A percentile compares a stretch with the other conserved stretches of the same genome.
Evolutionary conservation across 1,140 invertebrate species (phyloP).

Genomic region (Tribolium madens): DNA sequence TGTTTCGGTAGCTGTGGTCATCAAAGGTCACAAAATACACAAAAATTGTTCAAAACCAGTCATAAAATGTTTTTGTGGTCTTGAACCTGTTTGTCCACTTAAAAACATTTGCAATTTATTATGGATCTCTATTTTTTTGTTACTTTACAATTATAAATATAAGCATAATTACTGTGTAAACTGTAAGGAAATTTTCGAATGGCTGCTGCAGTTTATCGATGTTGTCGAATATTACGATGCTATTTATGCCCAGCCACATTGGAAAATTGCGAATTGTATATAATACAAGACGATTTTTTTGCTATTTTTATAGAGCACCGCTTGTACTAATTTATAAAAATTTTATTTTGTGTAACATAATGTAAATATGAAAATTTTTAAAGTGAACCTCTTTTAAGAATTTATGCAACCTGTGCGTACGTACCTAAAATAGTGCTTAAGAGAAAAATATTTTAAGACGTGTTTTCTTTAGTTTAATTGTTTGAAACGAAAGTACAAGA

Average conservation of each 20-base stretch:
- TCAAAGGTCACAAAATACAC: constrained; percentile 1
- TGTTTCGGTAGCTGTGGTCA: neutral
- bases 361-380: constrained; percentile 43
- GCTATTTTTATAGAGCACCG: constrained; percentile 55
- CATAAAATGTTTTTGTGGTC: constrained; percentile 28
- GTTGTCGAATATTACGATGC: constrained; percentile 39
- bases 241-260: constrained; percentile 53
- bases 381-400: constrained; percentile 59
- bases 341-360: constrained; percentile 48
- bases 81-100: constrained; percentile 12
- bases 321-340: constrained; percentile 57
- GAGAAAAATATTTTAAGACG: constrained; percentile 42
- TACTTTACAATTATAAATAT: constrained; percentile 30
- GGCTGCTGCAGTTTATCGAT: constrained; percentile 46
- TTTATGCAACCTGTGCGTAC: constrained; percentile 59
- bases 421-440: constrained; percentile 57
- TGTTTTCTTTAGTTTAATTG: constrained; percentile 49
- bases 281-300: constrained; percentile 30
- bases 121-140: constrained; percentile 45
- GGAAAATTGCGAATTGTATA: constrained; percentile 44
- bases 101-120: constrained; percentile 43
- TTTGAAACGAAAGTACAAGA: constrained; percentile 65
- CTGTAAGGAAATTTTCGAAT: constrained; percentile 31
- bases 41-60: constrained; percentile 31
- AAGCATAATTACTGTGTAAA: constrained; percentile 34